Conservation (phyloP, 2,888 invertebrate genomes). For the Perithous albicinctus region DNA sequence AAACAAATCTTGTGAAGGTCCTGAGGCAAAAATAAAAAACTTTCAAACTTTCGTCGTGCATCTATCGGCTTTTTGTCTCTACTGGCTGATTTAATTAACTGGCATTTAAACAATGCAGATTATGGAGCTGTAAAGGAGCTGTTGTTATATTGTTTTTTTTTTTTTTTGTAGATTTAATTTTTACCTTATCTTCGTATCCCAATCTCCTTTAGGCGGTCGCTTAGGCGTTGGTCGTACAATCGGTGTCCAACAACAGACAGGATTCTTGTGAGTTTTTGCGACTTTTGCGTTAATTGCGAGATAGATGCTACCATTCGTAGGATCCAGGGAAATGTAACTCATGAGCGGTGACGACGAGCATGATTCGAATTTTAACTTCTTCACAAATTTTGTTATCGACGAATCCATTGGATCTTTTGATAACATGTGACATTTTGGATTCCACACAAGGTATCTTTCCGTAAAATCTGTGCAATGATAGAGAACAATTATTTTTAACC, state of each 20-base stretch:
- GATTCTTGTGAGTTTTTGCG: conserved; percentile 83
- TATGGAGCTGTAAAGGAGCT: too few species aligned
- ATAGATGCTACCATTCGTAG: conserved; percentile 74
- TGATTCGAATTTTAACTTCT: conserved; percentile 85
- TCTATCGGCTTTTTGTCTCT: too few species aligned
- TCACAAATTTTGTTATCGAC: conserved; percentile 86
- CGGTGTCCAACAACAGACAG: conserved; percentile 88
- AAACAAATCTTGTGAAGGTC: too few species aligned
- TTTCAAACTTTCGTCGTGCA: too few species aligned
- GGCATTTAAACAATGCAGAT: too few species aligned
- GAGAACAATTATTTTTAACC: neutral
- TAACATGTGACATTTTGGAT: conserved; percentile 88
- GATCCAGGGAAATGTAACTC: conserved; percentile 73
- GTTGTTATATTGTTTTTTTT: too few species aligned
- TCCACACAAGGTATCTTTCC: conserved; percentile 86
- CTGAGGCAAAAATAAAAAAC: too few species aligned
- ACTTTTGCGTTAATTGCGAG: conserved; percentile 73
- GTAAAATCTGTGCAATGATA: conserved; percentile 71
- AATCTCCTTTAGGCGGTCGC: conserved; percentile 73
- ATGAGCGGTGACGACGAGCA: conserved; percentile 84
- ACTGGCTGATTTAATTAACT: too few species aligned
- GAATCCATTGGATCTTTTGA: conserved; percentile 86
- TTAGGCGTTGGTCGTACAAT: conserved; percentile 86
- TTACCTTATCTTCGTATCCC: conserved; percentile 81
- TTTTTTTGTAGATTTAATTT: too few species aligned